Conservation (phyloP, 2,888 invertebrate species). For the Drosophila siamana region DNA sequence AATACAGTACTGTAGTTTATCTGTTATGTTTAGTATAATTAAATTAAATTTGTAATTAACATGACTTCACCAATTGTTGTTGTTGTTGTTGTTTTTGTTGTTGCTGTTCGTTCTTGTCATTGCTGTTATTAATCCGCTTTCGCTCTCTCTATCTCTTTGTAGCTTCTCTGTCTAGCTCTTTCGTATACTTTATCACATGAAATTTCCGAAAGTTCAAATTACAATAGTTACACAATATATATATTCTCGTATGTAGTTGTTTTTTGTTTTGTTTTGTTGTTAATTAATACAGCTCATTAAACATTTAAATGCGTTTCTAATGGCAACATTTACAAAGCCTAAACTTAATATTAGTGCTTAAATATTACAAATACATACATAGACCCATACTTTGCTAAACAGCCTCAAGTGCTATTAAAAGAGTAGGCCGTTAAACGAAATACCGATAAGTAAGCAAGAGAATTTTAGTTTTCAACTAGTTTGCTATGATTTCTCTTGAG, state of each 20-base stretch:
- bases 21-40: conserved; percentile 56
- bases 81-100: conserved; percentile 33
- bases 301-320: conserved; percentile 75
- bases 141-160: conserved; percentile 19
- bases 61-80: conserved; percentile 53
- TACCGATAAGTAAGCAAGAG: not conserved
- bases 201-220: conserved; percentile 77
- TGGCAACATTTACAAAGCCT: conserved; percentile 81
- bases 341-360: conserved; percentile 63
- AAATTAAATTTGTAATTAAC: conserved; percentile 72
- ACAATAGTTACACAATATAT: conserved; percentile 42
- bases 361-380: conserved; percentile 50
- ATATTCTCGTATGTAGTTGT: not conserved
- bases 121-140: conserved; percentile 28
- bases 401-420: not conserved
- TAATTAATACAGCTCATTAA: conserved; percentile 50
- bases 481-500: no score
- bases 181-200: conserved; percentile 80
- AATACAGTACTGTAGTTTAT: conserved; percentile 53
- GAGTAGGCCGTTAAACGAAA: not conserved
- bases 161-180: conserved; percentile 10
- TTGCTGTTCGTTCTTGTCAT: conserved; percentile 30
- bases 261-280: conserved; percentile 36
- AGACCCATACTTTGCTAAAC: conserved; percentile 28
- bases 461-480: not conserved